Evolutionary conservation across 1,140 invertebrate species (phyloP).

Genomic region (Lucilia sericata): DNA sequence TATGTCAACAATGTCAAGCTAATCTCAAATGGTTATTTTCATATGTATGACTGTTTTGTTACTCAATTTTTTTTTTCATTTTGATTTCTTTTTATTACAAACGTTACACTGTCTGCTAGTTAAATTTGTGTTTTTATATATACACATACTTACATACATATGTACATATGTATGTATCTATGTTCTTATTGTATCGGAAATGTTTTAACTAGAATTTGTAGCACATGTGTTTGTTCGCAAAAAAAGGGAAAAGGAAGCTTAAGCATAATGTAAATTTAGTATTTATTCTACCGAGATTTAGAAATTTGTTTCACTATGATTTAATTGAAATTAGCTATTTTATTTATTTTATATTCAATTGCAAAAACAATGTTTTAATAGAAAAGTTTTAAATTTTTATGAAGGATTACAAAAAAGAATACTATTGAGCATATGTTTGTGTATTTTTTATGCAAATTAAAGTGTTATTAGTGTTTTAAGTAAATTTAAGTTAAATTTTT

Average conservation of each 20-base stretch:
- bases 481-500: too few species aligned
- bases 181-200: slow-evolving; percentile 4
- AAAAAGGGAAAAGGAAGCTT: background rate
- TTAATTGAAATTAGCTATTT: slow-evolving; percentile 6
- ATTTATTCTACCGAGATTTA: background rate
- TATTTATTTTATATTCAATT: background rate
- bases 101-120: slow-evolving; percentile 7
- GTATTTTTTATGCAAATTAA: too few species aligned
- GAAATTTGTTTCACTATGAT: slow-evolving; percentile 26
- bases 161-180: background rate
- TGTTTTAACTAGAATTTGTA: background rate
- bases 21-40: slow-evolving; percentile 42
- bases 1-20: slow-evolving; percentile 43
- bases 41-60: slow-evolving; percentile 31
- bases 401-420: too few species aligned
- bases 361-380: background rate
- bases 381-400: background rate
- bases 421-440: too few species aligned
- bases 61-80: background rate
- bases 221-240: background rate
- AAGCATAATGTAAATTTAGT: background rate
- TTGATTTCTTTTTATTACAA: background rate
- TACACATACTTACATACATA: background rate
- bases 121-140: background rate
- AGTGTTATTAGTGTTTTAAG: too few species aligned